phyloP scores from a whole-genome alignment of 2,113 vertebrate species.

The Noctilio leporinus region DNA sequence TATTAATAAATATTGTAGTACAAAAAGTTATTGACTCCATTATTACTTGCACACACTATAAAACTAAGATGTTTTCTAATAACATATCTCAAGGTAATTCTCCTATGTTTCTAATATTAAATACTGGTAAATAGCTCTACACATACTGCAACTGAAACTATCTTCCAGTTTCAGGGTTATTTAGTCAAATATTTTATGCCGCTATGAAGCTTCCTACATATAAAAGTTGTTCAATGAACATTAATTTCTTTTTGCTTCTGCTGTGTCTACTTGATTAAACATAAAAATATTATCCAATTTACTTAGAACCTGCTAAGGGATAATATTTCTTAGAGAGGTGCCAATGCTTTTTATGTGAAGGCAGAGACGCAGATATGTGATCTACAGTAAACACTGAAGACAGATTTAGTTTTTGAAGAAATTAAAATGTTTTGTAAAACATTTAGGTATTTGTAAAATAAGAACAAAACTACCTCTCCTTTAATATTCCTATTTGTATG shows the following conservation, averaged over 20 bases:
- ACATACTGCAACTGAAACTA: not conserved
- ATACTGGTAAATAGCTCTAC: not conserved
- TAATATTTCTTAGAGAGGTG: not conserved
- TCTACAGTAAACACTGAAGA: not conserved
- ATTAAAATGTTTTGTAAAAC: too few relatives aligned
- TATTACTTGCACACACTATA: not conserved
- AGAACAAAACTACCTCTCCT: not conserved
- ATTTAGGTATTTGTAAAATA: not conserved
- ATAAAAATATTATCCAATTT: not conserved
- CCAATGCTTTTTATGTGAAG: not conserved
- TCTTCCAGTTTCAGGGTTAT: not conserved
- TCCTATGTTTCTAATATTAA: not conserved
- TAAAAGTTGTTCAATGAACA: not conserved
- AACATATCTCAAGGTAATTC: not conserved
- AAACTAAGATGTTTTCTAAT: not conserved
- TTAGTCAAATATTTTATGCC: not conserved
- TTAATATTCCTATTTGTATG: not conserved
- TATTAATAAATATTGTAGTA: not conserved
- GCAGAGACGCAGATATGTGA: too few relatives aligned
- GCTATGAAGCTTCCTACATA: not conserved
- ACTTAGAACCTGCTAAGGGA: not conserved
- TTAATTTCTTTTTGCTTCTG: not conserved
- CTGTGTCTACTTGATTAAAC: not conserved
- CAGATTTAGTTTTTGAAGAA: not conserved
- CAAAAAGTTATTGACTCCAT: not conserved